Conservation (phyloP, 2,113 vertebrate species). For the Bubalus kerabau region DNA sequence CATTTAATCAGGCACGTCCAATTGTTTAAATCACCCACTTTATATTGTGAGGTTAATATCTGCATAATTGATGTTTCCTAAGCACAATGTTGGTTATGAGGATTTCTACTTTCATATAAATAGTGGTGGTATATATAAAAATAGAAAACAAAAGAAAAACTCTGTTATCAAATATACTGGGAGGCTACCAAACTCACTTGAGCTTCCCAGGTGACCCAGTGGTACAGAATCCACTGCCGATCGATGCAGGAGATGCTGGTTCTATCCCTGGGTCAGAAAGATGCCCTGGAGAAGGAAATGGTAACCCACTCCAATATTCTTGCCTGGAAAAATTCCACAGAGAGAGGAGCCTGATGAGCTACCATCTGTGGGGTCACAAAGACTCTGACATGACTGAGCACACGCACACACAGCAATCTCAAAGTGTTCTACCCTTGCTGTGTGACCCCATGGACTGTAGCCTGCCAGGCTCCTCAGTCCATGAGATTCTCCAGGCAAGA, state of each 20-base stretch:
- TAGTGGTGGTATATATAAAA: not conserved
- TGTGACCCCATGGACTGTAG: not conserved
- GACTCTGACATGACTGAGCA: not conserved
- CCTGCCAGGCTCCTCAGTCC: not conserved
- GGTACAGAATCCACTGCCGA: not conserved
- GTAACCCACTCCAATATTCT: not conserved
- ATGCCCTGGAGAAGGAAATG: not conserved
- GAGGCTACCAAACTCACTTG: not conserved
- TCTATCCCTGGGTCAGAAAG: not conserved
- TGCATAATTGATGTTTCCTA: not conserved
- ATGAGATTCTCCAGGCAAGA: not conserved
- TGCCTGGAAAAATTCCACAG: not conserved
- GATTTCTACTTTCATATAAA: not conserved
- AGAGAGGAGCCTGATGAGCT: not conserved
- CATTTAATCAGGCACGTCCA: not conserved
- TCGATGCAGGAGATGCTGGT: not conserved
- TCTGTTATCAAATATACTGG: not conserved
- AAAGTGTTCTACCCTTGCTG: not conserved
- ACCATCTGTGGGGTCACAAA: not conserved
- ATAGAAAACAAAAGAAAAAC: not conserved
- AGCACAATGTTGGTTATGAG: not conserved
- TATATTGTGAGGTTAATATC: not conserved
- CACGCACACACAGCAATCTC: rapidly evolving
- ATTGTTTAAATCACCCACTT: not conserved
- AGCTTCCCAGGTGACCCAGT: not conserved